phyloP scores from a whole-genome alignment of 2,797 vertebrate species.

The Adelosebastes latens region DNA sequence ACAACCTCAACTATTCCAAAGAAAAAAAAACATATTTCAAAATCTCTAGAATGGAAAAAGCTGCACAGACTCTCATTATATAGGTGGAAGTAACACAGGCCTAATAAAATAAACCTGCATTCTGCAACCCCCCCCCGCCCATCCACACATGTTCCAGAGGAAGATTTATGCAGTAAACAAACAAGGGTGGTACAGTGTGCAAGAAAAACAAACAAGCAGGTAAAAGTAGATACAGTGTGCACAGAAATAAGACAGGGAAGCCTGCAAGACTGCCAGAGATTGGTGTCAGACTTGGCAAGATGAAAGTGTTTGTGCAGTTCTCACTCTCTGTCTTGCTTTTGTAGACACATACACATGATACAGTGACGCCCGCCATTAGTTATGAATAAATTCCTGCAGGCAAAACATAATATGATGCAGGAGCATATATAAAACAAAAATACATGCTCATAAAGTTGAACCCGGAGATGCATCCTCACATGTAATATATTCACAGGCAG shows the following conservation, averaged over 20 bases:
- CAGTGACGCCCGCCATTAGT: constrained; percentile 4
- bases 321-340: constrained; percentile 16
- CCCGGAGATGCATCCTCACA: not conserved
- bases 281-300: constrained; percentile 48
- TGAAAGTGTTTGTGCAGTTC: constrained; percentile 48
- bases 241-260: constrained; percentile 18
- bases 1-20: not conserved
- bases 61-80: not conserved
- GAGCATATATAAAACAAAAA: not conserved
- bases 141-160: not conserved
- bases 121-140: not conserved
- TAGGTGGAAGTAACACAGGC: not conserved
- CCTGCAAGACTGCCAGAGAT: constrained; percentile 33
- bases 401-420: not conserved
- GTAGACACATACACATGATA: constrained; percentile 6
- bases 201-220: constrained; percentile 35
- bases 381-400: constrained; percentile 12
- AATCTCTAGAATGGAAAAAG: not conserved
- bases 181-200: constrained; percentile 3
- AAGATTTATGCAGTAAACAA: constrained; percentile 52
- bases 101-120: constrained; percentile 9
- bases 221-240: constrained; percentile 32
- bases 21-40: not conserved
- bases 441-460: constrained; percentile 3
- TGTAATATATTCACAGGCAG: not conserved